Conservation (phyloP, 2,113 vertebrate species). For the Micronycteris hirsuta region DNA sequence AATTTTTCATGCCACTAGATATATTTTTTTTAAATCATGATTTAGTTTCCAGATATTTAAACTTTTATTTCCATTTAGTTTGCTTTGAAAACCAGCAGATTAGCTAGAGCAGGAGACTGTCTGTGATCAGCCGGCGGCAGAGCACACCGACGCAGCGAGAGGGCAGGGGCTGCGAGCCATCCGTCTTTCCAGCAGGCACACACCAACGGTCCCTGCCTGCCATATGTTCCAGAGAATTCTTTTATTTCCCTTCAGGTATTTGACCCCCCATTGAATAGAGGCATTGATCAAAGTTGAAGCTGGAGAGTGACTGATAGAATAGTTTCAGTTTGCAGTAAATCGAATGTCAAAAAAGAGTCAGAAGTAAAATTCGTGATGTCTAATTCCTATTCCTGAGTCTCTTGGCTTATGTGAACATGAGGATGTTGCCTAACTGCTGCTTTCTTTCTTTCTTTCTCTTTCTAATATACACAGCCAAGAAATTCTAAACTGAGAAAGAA, state of each 20-base stretch:
- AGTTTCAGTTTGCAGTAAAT: constrained; percentile 47
- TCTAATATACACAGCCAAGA: constrained; percentile 5
- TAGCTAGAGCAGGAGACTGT: constrained; percentile 13
- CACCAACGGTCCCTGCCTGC: constrained; percentile 55
- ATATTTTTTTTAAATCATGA: constrained; percentile 45
- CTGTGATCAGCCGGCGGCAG: constrained; percentile 45
- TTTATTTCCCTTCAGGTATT: constrained; percentile 65
- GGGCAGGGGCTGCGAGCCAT: not conserved
- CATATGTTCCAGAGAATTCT: constrained; percentile 58
- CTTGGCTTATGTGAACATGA: not conserved
- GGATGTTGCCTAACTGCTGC: constrained; percentile 22
- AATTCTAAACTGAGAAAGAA: constrained; percentile 34
- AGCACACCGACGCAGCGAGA: constrained; percentile 41
- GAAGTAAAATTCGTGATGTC: constrained; percentile 46
- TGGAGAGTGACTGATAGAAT: constrained; percentile 28
- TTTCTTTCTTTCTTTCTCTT: not conserved
- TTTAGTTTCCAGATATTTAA: constrained; percentile 62
- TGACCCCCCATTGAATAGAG: constrained; percentile 61
- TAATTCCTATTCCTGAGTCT: constrained; percentile 12
- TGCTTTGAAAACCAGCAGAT: constrained; percentile 52
- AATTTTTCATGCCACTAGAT: constrained; percentile 35
- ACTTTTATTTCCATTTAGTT: constrained; percentile 53
- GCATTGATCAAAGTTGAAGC: constrained; percentile 58
- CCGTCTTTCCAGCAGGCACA: constrained; percentile 61
- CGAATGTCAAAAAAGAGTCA: constrained; percentile 49